A percentile compares a stretch with the other conserved stretches of the same genome.
Evolutionary conservation across 1,140 invertebrate genomes (phyloP).

Genomic region (Listronotus oregonensis): DNA sequence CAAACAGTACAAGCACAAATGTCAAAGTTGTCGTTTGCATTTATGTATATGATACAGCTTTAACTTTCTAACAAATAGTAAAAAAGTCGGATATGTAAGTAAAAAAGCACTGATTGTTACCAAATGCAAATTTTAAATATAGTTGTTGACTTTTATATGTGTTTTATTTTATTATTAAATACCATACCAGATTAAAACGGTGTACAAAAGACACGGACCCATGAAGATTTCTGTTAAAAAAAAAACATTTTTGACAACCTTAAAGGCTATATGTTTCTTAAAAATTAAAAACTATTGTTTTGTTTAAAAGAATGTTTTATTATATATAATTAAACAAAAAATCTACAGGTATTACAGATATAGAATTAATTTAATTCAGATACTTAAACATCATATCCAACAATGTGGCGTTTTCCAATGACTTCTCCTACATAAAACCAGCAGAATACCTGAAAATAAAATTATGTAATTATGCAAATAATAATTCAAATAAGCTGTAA

Average conservation of each 20-base stretch:
- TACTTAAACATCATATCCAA: conserved; percentile 87
- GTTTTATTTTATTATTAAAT: not conserved
- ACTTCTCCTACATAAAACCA: conserved; percentile 98
- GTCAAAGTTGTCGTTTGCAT: too few relatives aligned
- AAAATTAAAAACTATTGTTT: not conserved
- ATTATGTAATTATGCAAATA: too few relatives aligned
- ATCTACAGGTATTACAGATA: conserved; percentile 7
- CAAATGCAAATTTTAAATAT: conserved; percentile 12
- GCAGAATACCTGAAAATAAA: conserved; percentile 59
- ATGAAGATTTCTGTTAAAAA: too few relatives aligned
- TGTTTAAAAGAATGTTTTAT: not conserved
- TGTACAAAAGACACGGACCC: too few relatives aligned
- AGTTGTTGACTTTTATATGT: conserved; percentile 3
- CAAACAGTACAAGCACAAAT: too few relatives aligned
- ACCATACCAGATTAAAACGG: too few relatives aligned
- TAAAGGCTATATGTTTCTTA: too few relatives aligned
- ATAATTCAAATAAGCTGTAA: too few relatives aligned
- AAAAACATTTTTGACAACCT: too few relatives aligned
- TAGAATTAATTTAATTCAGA: not conserved
- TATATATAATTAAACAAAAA: conserved; percentile 8
- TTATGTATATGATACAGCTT: too few relatives aligned
- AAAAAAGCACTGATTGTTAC: not conserved
- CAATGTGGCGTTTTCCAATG: conserved; percentile 89
- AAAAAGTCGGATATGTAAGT: too few relatives aligned
- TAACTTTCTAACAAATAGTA: too few relatives aligned